Base-by-base conservation (phyloP, 2,888 invertebrate species). In the Oegoconia quadripuncta region DNA sequence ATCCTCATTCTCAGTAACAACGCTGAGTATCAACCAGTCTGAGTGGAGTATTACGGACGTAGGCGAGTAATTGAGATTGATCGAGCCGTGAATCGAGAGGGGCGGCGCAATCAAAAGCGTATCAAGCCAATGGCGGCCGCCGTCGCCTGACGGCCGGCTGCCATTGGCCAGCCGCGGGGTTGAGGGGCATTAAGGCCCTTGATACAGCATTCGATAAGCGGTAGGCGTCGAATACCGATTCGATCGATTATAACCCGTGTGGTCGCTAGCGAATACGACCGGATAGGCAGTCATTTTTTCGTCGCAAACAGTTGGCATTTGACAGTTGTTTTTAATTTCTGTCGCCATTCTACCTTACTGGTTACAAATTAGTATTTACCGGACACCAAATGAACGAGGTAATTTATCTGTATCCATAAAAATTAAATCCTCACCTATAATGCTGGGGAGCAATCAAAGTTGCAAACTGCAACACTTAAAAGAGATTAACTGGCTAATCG, bases 51-150 rank as follows among this genome's bases (percentile, higher is more conserved):
- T 51, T 72, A 74, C 67, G 71, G 71, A 71, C 67, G 65, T 59
- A 14, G 64, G 55, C 69, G 68, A 67, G 69, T 79, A 82, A 84
- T 84, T 77, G 75, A 74, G 82, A 86, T 86, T 83, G 82, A 86
- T 86, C 73, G 81, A 74, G 75, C 59, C 73, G 64, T 69, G 80
- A 72, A 84, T 84, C 77, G 79, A 74, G 75, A 71, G 79, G 80
- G 86, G 86, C 84, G 86, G 80, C 48, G 84, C 84, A 81, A 84
- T 86, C 86, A 86, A 86, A 87, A 73, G 70, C 77, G 76, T 74
- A 82, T 81, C 78, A 75, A 68, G 60, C 84, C 84, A 86, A 86
- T 86, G 65, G 75, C 61, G 73, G 54, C 52, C 64, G 55, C 61
- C 69, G 46, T 53, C 54, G 52, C 46, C 50, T 56, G 60, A 59